A percentile compares a stretch with the other conserved stretches of the same genome.
phyloP scores from a whole-genome alignment of 2,797 vertebrate species.

The Lemur catta region DNA sequence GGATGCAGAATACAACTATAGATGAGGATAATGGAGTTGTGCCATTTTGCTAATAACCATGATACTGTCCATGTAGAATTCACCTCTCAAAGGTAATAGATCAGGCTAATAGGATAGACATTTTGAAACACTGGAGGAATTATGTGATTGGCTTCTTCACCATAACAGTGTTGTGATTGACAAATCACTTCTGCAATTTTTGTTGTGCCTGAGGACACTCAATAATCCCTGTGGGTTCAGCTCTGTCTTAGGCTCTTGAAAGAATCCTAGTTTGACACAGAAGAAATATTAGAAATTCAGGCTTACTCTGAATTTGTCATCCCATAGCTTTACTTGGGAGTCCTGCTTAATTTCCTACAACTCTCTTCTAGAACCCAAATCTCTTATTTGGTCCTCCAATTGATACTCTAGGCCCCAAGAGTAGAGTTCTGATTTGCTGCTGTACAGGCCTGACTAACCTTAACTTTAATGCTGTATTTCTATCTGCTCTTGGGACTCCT shows the following conservation, averaged over 20 bases:
- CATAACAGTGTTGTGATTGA: not conserved
- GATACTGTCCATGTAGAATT: not conserved
- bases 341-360: not conserved
- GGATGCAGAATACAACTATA: not conserved
- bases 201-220: not conserved
- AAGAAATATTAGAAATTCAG: not conserved
- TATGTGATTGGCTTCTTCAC: not conserved
- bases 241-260: not conserved
- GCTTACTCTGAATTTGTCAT: not conserved
- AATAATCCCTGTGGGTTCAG: not conserved
- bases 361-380: not conserved
- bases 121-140: not conserved
- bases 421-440: not conserved
- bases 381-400: not conserved
- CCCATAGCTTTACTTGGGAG: not conserved
- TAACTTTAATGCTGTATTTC: constrained; percentile 7
- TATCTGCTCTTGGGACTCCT: not conserved
- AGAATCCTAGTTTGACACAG: not conserved
- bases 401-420: not conserved
- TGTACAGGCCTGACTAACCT: not conserved
- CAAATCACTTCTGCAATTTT: constrained; percentile 3
- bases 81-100: not conserved
- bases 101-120: not conserved
- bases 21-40: not conserved
- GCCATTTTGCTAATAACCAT: not conserved